Base-by-base conservation (phyloP, 2,797 vertebrate genomes). In the Tiaroga cobitis region DNA sequence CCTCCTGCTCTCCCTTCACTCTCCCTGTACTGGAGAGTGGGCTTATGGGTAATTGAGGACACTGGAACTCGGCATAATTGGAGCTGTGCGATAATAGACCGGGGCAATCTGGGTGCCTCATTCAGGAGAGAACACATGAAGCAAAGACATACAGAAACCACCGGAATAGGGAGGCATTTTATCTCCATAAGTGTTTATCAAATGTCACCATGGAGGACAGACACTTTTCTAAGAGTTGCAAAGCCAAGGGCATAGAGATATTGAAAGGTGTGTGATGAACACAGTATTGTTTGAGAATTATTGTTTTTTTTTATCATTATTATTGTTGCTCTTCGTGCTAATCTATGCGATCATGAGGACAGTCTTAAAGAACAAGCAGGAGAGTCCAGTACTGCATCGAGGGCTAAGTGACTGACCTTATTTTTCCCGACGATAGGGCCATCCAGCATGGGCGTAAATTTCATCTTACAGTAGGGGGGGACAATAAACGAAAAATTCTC, bases 11-110 rank as follows among this genome's bases (percentile, higher is more conserved):
- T 74, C 85, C 54, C 61, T 78, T 83, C 49, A 51, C 69, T 78
- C 41, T 68, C 65, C 46, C 85, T 73, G 16, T 76, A 59, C 76
- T 41, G 54, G 80, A 82, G 70, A 75, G 74, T 75, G 85, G 77
- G 81, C 41, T 85, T 86, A 83, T 88, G 89, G 80, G 89, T 81
- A 88, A 87, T 83, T 73, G 85, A 87, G 83, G 80, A 84, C 78
- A 73, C 65, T 82, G 83, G 79, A 74, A 83, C 82, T 86, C 2
- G 39, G 21, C 74, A 51, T 90, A 90, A 90, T 88, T 87, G 83
- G 76, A 81, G 76, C 72, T 68, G 59, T 84, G 59, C 2, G 7
- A 81, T 85, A 82, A 88, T 88, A 81, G 78, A 87, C 39, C 19
- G 15, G 80, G 68, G 39, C 29, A 24, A 67, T 82, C 49, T 41